Base-by-base conservation (phyloP, 2,113 vertebrate genomes). In the Dendrocopos noguchii region DNA sequence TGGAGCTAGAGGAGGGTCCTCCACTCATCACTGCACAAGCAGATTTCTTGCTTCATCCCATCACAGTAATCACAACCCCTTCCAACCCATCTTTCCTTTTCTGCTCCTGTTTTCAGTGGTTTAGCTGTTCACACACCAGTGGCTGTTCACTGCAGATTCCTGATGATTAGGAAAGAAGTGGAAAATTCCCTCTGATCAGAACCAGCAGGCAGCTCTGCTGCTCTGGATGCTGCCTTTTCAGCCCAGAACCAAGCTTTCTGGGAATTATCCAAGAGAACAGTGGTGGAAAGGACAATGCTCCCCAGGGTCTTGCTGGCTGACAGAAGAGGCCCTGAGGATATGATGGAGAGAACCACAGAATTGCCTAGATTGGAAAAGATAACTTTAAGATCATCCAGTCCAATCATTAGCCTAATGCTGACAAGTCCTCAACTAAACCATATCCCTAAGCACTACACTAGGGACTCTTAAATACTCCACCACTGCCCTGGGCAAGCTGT, bases 231-330 rank as follows among this genome's bases (percentile, higher is more conserved):
- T 79, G 34, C 15, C 50, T 90, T 88, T 86, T 79, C 60, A 87
- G 44, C 22, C 39, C 50, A 78, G 68, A 88, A 72, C 39, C 70
- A 75, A 83, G 39, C 80, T 93, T 90, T 74, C 83, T 93, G 88
- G 52, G 59, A 88, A 90, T 81, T 76, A 81, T 76, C 36, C 64
- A 87, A 77, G 57, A 83, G 44, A 87, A 93, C 47, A 78, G 56
- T 2, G 0, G 72, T 83, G 57, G 42, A 90, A 87, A 90, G 78
- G 42, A 93, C 65, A 94, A 21, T 0, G 2, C 9, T 84, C 80
- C 44, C 39, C 24, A 25, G 13, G n/a, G 84, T 53, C 75, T 60
- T 56, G 64, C 47, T 7, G 10, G 44, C 10, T 63, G 67, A 84
- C 86, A 94, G 61, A 84, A 88, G 57, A 88, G 65, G 83, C 72